Evolutionary conservation across 2,797 vertebrate species (phyloP), one percentile per base, ranked within the genome.

Genomic region (Thamnophis elegans): DNA sequence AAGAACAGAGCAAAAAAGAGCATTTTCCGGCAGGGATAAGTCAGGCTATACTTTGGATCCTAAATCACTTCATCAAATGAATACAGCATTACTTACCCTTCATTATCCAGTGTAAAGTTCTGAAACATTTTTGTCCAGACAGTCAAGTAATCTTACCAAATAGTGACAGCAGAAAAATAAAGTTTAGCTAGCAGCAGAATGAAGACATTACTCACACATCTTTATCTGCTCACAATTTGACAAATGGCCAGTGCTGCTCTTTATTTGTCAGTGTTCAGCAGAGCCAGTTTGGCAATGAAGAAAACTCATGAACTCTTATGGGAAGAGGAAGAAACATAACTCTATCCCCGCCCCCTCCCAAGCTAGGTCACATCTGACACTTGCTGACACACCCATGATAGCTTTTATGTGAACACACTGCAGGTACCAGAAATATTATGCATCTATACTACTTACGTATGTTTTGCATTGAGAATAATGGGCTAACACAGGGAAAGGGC

Each of bases 81-180:
- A 55, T 89, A 47, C 22, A 36, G 13, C n/a, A 62, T 28, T 92
- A 92, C 91, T 92, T 92, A 92, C 91, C 68, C 55, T 18, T 85
- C 7, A 62, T 54, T 54, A 85, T 65, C 78, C 25, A 5, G 78
- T 36, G 47, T 42, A n/a, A 53, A 3, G n/a, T 89, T 92, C 62
- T 26, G 58, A 62, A 85, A 62, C 47, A 62, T 85, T 85, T 85
- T 58, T 36, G 55, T 22, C 60, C 7, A 18, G 65, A 18, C 8
- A 59, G 56, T 59, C 28, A 55, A 16, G 73, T 82, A 56, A 85
- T 65, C 91, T 89, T 25, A 10, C 47, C 36, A 32, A 42, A 55
- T 36, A 3, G 32, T 85, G 16, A 92, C 12, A 54, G 14, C 13
- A n/a, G 42, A 22, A 82, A 32, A 89, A 85, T 14, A 89, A 65